Base-by-base conservation (phyloP, 2,888 invertebrate genomes). In the Stratiomys singularior region DNA sequence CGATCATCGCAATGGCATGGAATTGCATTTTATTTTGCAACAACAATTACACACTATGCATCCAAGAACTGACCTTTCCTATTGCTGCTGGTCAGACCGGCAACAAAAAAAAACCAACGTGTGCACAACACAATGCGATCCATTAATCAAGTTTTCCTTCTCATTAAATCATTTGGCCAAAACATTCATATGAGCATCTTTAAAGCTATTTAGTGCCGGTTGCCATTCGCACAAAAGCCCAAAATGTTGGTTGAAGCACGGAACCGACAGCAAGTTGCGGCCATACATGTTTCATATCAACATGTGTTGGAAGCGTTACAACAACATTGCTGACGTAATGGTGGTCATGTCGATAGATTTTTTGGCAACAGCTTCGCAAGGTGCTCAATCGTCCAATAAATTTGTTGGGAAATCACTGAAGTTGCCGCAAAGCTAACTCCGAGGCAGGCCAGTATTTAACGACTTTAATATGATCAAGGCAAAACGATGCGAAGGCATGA, bases 61-160 rank as follows among this genome's bases (percentile, higher is more conserved):
- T 63, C n/a, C 27, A 27, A 63, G 63, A 63, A 63, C 63, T 63
- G 63, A 63, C 63, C 63, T 63, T 63, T 63, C 63, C 63, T 27
- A 63, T 60, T 18, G 25, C 27, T 63, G 63, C 63, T 18, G 21
- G 9, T 23, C 18, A 11, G 18, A 11, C n/a, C 23, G 58, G 58
- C 63, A 27, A 63, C 63, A 25, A 15, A 63, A 27, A 58, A 58
- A 63, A 1, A 27, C 15, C 4, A 25, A 25, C 63, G 37, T 60
- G 21, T 2, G 21, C 25, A 60, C 13, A 23, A 21, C 4, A 60
- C 11, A 21, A 23, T 52, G 52, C 60, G 23, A 5, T 7, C 15
- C 21, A 60, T 60, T 21, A 60, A 60, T 60, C 25, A 60, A 23
- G 4, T 23, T 60, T 23, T 63, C 63, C 27, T 27, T 63, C 63